Evolutionary conservation across 2,797 vertebrate species (phyloP), one percentile per base, ranked within the genome.

Genomic region (Florisuga fusca): DNA sequence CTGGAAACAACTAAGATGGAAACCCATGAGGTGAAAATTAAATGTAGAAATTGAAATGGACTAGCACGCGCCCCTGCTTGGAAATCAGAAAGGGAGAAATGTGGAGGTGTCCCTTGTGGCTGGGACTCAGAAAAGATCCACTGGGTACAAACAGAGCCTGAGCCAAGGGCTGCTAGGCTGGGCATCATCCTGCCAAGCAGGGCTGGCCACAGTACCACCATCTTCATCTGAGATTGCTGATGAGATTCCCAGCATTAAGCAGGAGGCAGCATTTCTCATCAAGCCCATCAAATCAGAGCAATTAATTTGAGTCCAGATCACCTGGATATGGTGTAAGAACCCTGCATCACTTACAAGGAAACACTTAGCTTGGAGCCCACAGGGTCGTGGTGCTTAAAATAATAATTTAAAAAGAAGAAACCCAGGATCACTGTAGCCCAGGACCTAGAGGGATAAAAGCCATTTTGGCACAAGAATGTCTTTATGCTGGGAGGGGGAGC

Each of bases 1-100:
- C 77, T 84, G 74, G 53, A 46, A 83, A 75, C 23, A 53, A 10
- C 81, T 29, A 2, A 12, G 45, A 53, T 57, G 64, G 68, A 73
- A 90, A 69, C 8, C 53, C 46, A 76, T 48, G 36, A 94, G 69
- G 90, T 38, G 69, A 27, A 77, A 89, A 87, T 84, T 26, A 50
- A 77, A 58, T 16, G 31, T 16, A 26, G 71, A 34, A 71, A 78
- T 78, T 71, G 34, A 66, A 90, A 62, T 26, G 43, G 48, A 48
- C 20, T 22, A 18, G 20, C 27, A 25, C 7, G 9, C 29, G 54
- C 1, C 33, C 43, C 63, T 53, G 53, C 36, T 27, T 51, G 25
- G 33, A 53, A 66, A 34, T 53, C 51, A n/a, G 75, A 59, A 38
- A 77, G 7, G 74, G 53, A 77, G 69, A 43, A 55, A 53, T 29